phyloP scores from a whole-genome alignment of 2,888 invertebrate species.

The Idaea biselata region DNA sequence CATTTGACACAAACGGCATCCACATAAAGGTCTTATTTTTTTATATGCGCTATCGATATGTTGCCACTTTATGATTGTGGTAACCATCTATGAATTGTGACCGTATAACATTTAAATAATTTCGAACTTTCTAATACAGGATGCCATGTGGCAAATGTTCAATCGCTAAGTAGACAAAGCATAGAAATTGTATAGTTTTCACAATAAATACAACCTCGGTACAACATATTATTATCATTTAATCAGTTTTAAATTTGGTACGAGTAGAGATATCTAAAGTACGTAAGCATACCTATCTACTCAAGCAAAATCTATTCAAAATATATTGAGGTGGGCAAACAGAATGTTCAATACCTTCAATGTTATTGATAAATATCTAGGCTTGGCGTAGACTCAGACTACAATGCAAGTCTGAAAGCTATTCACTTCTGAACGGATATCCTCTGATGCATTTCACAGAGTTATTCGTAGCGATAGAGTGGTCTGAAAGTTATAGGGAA shows the following conservation, averaged over 20 bases:
- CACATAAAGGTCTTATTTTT: no score
- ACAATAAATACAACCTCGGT: no score
- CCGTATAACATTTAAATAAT: no score
- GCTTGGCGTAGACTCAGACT: conserved; percentile 8
- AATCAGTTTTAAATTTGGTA: not conserved
- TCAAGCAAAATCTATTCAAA: not conserved
- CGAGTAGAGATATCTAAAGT: not conserved
- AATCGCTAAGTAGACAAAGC: no score
- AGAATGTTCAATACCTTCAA: conserved; percentile 12
- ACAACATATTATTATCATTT: no score
- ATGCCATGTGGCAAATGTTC: no score
- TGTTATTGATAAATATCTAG: not conserved
- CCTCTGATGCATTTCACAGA: conserved; percentile 42
- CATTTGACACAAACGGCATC: no score
- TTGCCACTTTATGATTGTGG: no score
- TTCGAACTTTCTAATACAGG: no score
- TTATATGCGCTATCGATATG: no score
- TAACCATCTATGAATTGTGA: no score
- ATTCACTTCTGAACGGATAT: conserved; percentile 44
- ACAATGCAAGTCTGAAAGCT: conserved; percentile 36
- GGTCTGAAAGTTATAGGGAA: not conserved
- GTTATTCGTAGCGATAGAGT: conserved; percentile 27
- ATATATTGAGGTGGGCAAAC: conserved; percentile 25
- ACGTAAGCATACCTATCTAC: not conserved
- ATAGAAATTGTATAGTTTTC: no score